Evolutionary conservation across 1,140 invertebrate species (phyloP), one percentile per base, ranked within the genome.

Genomic region (Anastrepha obliqua): DNA sequence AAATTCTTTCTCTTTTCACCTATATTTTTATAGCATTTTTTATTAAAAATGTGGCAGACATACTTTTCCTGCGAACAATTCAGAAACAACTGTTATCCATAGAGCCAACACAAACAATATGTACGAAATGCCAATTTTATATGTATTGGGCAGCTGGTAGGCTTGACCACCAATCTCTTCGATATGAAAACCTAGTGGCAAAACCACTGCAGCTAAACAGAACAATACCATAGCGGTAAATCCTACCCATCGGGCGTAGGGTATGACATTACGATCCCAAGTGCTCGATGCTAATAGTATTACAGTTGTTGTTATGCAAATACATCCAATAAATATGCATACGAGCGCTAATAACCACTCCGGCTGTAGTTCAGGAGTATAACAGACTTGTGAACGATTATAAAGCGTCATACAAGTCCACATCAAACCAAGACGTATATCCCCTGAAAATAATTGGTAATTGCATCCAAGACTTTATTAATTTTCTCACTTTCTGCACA

Each of bases 211-310:
- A 88, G 98, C 98, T 87, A 98, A 93, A 91, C 98, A 99, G 93
- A 99, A 99, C 51, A 98, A 94, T n/a, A 99, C 97, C 98, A 99
- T 98, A 92, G 98, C 98, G 89, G 97, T 97, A 94, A 99, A 99
- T 91, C 98, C 98, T 89, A 98, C 97, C 98, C 98, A 99, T 92
- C 98, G 94, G 6, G 98, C 98, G 95, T 98, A 98, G 2, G 97
- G 97, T 89, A 98, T 96, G 0, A 98, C 97, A 94, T 97, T 97
- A 85, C 97, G 94, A 93, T 98, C 97, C 97, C 98, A 98, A 90
- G 97, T 97, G 47, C 98, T 98, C 17, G 97, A 96, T 15, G 96
- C 96, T 39, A 99, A 93, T 13, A 99, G 93, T 89, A 98, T 97
- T 81, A 99, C 96, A 2, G 98, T 98, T 5, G 97, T 97, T 0